Percentiles rank a stretch among this genome's conserved stretches.
Conservation (phyloP, 2,888 invertebrate species). For the Eupeodes luniger region DNA sequence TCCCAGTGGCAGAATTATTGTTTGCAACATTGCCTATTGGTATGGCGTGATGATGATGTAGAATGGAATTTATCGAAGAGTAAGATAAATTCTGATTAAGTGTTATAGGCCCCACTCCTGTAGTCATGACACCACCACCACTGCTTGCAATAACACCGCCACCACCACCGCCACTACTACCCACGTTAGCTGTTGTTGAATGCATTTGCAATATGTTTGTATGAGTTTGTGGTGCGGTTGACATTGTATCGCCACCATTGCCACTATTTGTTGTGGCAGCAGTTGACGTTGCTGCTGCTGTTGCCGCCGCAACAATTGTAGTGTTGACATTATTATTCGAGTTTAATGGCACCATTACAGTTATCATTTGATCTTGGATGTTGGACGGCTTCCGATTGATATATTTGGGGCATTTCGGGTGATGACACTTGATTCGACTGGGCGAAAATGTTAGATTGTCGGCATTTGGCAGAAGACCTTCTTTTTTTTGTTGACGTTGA, state of each 20-base stretch:
- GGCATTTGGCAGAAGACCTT: slow-evolving; percentile 83
- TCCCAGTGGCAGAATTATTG: slow-evolving; percentile 28
- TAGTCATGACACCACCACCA: slow-evolving; percentile 24
- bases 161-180: slow-evolving; percentile 30
- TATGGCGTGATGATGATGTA: slow-evolving; percentile 58
- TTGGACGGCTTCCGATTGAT: slow-evolving; percentile 82
- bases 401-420: slow-evolving; percentile 84
- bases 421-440: slow-evolving; percentile 84
- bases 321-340: slow-evolving; percentile 82
- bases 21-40: slow-evolving; percentile 53
- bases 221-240: slow-evolving; percentile 45
- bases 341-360: slow-evolving; percentile 84
- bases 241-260: slow-evolving; percentile 60
- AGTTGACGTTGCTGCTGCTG: slow-evolving; percentile 49
- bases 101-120: slow-evolving; percentile 48
- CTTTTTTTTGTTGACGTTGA: slow-evolving; percentile 83
- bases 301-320: slow-evolving; percentile 57
- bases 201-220: slow-evolving; percentile 48
- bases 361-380: slow-evolving; percentile 84
- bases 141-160: neutral
- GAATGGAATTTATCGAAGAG: slow-evolving; percentile 71
- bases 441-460: slow-evolving; percentile 84
- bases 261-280: slow-evolving; percentile 50
- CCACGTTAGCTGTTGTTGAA: slow-evolving; percentile 37
- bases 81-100: slow-evolving; percentile 70